Base-by-base conservation (phyloP, 2,888 invertebrate genomes). In the Glyphotaelius pellucidus region DNA sequence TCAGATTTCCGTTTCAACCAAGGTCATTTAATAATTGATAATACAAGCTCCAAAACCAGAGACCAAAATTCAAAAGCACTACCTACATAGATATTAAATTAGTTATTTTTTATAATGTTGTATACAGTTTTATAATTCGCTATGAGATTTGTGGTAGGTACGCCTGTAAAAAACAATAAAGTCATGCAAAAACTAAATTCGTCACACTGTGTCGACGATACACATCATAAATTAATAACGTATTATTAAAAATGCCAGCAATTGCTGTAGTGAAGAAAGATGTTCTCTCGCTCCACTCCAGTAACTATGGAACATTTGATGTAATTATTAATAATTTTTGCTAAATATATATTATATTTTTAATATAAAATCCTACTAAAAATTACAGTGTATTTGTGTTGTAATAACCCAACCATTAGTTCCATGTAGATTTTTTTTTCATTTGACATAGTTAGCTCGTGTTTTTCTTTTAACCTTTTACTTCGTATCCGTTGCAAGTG, bases 241-340 rank as follows among this genome's bases (percentile, higher is more conserved):
- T 25, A 25, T 25, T 67, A 67, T n/a, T 25, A 25, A 25, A 67
- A 67, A 67, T 67, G 25, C n/a, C 19, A 9, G 67, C n/a, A 67
- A 9, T 81, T 31, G 32, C 81, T 81, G 31, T 32, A 81, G 81
- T 81, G 81, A 32, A 81, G 30, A 32, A 81, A 81, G 81, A 81
- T 32, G 32, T 81, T 81, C 15, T 81, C 31, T 81, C 81, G 81
- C 31, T 32, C 14, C 81, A 81, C 81, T 32, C 32, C 32, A 81
- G 81, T 81, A 81, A 81, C 32, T 32, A 2, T 32, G 4, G 0
- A 67, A 67, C n/a, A 67, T 25, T 67, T 25, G 25, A 3, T 11
- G n/a, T 67, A 67, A 25, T 5, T 25, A 67, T 5, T 67, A n/a
- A 67, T 67, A 67, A n/a, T 67, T 25, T 25, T 67, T 9, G 67